Percentiles rank a stretch among this genome's conserved stretches.
phyloP scores from a whole-genome alignment of 2,797 vertebrate species.

The Mionectes olivaceus region DNA sequence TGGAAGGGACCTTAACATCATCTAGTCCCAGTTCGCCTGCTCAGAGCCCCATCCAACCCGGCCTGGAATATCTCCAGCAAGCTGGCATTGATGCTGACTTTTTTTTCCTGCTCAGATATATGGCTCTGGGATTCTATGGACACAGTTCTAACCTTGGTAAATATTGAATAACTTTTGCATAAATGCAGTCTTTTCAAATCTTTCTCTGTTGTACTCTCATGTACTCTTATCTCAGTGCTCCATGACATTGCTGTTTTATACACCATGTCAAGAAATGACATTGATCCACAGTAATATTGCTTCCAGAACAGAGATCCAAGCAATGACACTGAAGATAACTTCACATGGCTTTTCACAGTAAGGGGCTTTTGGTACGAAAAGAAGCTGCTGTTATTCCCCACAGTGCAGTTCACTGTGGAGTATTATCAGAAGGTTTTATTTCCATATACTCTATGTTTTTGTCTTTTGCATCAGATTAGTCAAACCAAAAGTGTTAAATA shows the following conservation, averaged over 20 bases:
- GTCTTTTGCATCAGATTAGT: neutral
- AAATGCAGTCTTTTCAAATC: neutral
- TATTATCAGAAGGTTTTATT: neutral
- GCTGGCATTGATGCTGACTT: neutral
- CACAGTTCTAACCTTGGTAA: neutral
- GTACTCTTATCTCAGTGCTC: neutral
- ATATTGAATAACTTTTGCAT: neutral
- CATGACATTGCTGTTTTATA: neutral
- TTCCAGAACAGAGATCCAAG: neutral
- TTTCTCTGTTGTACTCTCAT: neutral
- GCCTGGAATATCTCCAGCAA: neutral
- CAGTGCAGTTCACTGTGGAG: rapidly evolving
- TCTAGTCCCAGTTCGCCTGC: neutral
- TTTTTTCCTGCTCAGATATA: neutral
- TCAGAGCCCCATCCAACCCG: neutral
- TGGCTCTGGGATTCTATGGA: neutral
- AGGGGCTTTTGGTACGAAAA: neutral
- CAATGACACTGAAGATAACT: neutral
- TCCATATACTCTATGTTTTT: neutral
- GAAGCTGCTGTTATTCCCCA: neutral
- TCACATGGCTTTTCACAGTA: neutral
- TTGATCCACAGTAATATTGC: neutral
- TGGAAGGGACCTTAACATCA: neutral
- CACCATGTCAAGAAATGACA: neutral
- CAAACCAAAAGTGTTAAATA: neutral